These are phyloP conservation scores for Dolichotis patagonum DNA, from an alignment of 2,113 vertebrate genomes.

Conservation along the genomic window DNA sequence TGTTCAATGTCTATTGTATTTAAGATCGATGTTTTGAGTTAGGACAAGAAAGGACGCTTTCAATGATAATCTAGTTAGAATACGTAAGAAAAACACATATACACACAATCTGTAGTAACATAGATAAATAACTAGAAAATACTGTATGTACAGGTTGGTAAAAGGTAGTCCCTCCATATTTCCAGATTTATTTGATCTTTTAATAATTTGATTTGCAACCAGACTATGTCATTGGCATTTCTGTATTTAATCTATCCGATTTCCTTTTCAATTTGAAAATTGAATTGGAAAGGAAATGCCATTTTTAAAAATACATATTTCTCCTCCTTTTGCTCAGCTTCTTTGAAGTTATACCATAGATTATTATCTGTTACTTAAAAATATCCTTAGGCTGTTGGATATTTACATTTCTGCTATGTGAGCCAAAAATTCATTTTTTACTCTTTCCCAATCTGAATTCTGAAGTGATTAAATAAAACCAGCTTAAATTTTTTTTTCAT, in stretches of 20 bases:
- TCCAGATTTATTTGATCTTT: slow-evolving; percentile 22
- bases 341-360: slow-evolving; percentile 8
- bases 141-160: background rate
- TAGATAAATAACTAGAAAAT: background rate
- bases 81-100: background rate
- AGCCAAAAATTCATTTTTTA: slow-evolving; percentile 58
- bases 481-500: slow-evolving; percentile 16
- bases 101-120: background rate
- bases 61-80: slow-evolving; percentile 37
- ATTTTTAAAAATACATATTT: background rate
- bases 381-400: background rate
- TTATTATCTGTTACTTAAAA: slow-evolving; percentile 36
- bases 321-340: background rate
- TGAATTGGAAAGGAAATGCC: slow-evolving; percentile 18
- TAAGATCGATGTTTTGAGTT: slow-evolving; percentile 11
- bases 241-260: slow-evolving; percentile 36
- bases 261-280: slow-evolving; percentile 62
- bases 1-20: background rate
- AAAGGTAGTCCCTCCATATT: background rate
- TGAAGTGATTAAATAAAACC: slow-evolving; percentile 54
- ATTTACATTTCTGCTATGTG: slow-evolving; percentile 45
- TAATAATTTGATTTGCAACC: slow-evolving; percentile 18
- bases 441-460: background rate
- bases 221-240: slow-evolving; percentile 1
- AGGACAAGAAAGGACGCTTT: slow-evolving; percentile 15